Base-by-base conservation (phyloP, 2,797 vertebrate genomes). In the Xenentodon cancila region DNA sequence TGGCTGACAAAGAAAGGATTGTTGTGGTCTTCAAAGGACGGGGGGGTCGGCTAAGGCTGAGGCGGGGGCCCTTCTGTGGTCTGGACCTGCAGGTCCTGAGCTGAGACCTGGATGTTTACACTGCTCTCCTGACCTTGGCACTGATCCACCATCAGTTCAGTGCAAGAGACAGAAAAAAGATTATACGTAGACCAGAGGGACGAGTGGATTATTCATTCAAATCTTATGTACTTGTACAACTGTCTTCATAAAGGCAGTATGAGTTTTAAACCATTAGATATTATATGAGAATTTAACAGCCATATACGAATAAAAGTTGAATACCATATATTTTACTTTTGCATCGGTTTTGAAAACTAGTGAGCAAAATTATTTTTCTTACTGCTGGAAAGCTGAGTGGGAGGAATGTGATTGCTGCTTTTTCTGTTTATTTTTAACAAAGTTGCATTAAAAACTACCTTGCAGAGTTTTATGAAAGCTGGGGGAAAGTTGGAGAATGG, bases 31-130 rank as follows among this genome's bases (percentile, higher is more conserved):
- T 58, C 73, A 82, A 85, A 74, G 68, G 81, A 81, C 59, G 58
- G 8, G 20, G 6, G 30, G 45, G 72, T 74, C 67, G 80, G 81
- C 76, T 68, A 77, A 59, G 43, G 74, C 11, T 52, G 74, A 58
- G 68, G 76, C 58, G 49, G 78, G 77, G 73, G 69, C 80, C 75
- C 78, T 72, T 55, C 73, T 77, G 82, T 25, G 34, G 72, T 42
- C 65, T 68, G 80, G 65, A 72, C 57, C 18, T 27, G 50, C 66
- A 46, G 76, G 47, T 77, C 76, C 74, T 27, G 77, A 80, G 72
- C 81, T 50, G 56, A 79, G 77, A 72, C 77, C 77, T 83, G 81
- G 79, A 84, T 90, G 86, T 91, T 91, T 86, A 81, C 82, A 69
- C 77, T 84, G 71, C 67, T 66, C 68, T 71, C 72, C 72, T 75